phyloP scores from a whole-genome alignment of 2,888 invertebrate species.

The Hirtodrosophila cameraria region DNA sequence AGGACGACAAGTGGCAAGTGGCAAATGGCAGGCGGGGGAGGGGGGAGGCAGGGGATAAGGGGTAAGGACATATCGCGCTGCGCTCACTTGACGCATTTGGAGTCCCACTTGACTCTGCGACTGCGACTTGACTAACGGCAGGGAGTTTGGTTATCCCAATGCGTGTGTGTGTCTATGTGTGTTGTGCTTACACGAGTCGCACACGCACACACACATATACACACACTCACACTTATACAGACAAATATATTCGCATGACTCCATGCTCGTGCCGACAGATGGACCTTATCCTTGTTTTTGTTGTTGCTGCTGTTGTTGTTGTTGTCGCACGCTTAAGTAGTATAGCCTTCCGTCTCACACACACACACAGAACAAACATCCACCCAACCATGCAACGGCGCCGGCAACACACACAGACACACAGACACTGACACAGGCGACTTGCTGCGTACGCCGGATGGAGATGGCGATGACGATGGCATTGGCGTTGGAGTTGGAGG shows the following conservation, averaged over 20 bases:
- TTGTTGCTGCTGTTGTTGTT: conserved; percentile 32
- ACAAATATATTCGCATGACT: conserved; percentile 60
- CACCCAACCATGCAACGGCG: conserved; percentile 20
- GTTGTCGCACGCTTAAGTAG: conserved; percentile 66
- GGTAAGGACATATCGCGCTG: conserved; percentile 42
- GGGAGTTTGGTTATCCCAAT: conserved; percentile 46
- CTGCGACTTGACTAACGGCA: conserved; percentile 59
- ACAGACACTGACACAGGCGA: conserved; percentile 20
- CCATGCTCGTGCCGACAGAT: conserved; percentile 60
- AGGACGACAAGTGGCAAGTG: conserved; percentile 44
- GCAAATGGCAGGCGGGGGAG: background rate
- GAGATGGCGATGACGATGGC: conserved; percentile 1
- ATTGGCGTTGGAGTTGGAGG: conserved; percentile 2
- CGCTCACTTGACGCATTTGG: conserved; percentile 64
- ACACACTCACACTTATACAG: conserved; percentile 21
- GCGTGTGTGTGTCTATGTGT: conserved; percentile 17
- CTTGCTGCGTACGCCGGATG: conserved; percentile 46
- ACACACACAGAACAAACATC: conserved; percentile 4
- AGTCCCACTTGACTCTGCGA: conserved; percentile 58
- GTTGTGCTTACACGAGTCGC: conserved; percentile 29
- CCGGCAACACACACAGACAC: conserved; percentile 33
- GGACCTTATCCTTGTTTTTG: conserved; percentile 53
- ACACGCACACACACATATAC: conserved; percentile 32
- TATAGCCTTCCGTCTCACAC: conserved; percentile 36
- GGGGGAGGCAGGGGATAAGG: background rate